phyloP scores from a whole-genome alignment of 2,113 vertebrate genomes.

The pig (Sus scrofa) region DNA sequence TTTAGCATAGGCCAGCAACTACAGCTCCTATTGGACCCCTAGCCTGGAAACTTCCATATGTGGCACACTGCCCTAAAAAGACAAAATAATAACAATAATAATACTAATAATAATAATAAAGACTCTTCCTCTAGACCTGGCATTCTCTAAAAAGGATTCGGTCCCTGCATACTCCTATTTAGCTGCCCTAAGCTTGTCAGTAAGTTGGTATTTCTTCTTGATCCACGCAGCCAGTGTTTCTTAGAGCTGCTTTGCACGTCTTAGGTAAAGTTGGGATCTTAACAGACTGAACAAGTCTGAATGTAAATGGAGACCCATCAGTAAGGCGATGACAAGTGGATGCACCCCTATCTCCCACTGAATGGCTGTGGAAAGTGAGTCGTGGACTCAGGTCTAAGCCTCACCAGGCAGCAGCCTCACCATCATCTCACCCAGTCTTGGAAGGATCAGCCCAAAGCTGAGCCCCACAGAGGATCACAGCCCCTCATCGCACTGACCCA shows the following conservation, averaged over 20 bases:
- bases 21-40: no score
- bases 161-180: background rate
- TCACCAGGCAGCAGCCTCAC: background rate
- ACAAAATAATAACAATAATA: no score
- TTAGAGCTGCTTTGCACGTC: background rate
- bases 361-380: background rate
- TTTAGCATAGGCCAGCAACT: no score
- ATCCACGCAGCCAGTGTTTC: background rate
- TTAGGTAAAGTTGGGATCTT: background rate
- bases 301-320: background rate
- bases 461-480: background rate
- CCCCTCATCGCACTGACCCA: no score
- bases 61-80: no score
- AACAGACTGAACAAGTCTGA: background rate
- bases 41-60: no score
- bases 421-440: background rate
- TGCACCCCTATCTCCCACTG: background rate
- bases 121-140: background rate
- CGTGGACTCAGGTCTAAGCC: background rate
- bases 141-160: background rate
- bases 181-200: background rate
- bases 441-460: background rate
- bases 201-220: background rate
- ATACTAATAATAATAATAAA: background rate
- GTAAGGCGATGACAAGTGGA: background rate